Evolutionary conservation across 2,888 invertebrate species (phyloP), one percentile per base, ranked within the genome.

Genomic region (Heteromurus nitidus): DNA sequence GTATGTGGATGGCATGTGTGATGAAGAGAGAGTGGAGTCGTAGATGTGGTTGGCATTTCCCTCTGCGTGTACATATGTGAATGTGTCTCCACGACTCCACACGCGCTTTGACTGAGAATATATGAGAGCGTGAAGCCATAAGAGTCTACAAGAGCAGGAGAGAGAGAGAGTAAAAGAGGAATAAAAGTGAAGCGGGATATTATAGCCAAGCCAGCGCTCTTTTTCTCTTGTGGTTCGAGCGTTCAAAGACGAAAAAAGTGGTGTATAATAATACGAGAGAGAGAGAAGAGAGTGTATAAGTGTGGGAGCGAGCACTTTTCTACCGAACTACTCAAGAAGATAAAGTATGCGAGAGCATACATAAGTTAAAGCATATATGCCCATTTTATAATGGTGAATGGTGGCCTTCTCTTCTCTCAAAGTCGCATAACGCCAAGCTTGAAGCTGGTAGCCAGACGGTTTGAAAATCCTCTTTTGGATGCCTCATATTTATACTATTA

Each of bases 211-310:
- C n/a, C n/a, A n/a, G n/a, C n/a, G n/a, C n/a, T n/a, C n/a, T n/a
- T 60, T 60, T 58, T 31, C 58, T 76, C 67, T 68, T 68, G 68
- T 68, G 68, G 76, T 68, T 67, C 60, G 58, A 60, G 65, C 30
- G 44, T 47, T 73, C 47, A 53, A 74, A 50, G n/a, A n/a, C n/a
- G n/a, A n/a, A n/a, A n/a, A n/a, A n/a, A n/a, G n/a, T n/a, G n/a
- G n/a, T n/a, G n/a, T n/a, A n/a, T 53, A 36, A n/a, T 11, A 24
- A 28, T 31, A 53, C 5, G 50, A 5, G 3, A n/a, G 1, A 13
- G 26, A 53, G 22, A 30, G n/a, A 16, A 53, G 65, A 5, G 50
- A 0, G n/a, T n/a, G n/a, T n/a, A n/a, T 30, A 50, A 20, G 62
- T 7, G 22, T n/a, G n/a, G n/a, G n/a, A n/a, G n/a, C n/a, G n/a